These are phyloP conservation scores for Vulpes lagopus DNA, from an alignment of 2,113 vertebrate species.

Conservation along the genomic window DNA sequence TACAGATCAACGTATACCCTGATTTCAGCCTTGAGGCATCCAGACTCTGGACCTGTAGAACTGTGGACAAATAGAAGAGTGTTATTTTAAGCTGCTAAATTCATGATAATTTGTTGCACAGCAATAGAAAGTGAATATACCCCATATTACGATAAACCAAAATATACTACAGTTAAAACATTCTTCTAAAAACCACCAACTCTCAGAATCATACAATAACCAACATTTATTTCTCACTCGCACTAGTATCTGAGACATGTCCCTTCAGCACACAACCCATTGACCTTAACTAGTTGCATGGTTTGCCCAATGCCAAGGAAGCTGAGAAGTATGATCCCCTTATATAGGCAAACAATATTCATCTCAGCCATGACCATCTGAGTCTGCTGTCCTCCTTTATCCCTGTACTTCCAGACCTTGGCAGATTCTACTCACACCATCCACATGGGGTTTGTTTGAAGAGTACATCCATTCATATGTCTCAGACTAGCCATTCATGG, in stretches of 20 bases:
- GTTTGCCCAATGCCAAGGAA: not conserved
- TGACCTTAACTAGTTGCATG: not conserved
- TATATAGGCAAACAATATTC: fast-evolving
- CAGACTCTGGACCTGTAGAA: not conserved
- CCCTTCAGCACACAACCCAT: not conserved
- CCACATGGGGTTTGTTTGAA: not conserved
- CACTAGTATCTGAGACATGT: no score
- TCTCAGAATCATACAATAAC: no score
- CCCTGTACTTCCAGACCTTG: not conserved
- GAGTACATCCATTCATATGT: not conserved
- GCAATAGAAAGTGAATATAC: not conserved
- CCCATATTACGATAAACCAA: not conserved
- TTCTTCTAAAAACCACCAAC: not conserved
- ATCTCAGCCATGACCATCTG: not conserved
- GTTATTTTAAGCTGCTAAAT: not conserved
- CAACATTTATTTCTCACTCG: no score
- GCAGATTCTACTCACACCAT: not conserved
- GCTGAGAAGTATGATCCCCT: not conserved
- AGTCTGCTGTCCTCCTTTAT: not conserved
- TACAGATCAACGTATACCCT: not conserved
- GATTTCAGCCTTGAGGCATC: not conserved
- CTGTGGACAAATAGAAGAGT: not conserved
- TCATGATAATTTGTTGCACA: not conserved
- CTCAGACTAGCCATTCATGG: not conserved
- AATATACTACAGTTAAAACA: not conserved